phyloP scores from a whole-genome alignment of 2,113 vertebrate species.

The Ursus arctos region DNA sequence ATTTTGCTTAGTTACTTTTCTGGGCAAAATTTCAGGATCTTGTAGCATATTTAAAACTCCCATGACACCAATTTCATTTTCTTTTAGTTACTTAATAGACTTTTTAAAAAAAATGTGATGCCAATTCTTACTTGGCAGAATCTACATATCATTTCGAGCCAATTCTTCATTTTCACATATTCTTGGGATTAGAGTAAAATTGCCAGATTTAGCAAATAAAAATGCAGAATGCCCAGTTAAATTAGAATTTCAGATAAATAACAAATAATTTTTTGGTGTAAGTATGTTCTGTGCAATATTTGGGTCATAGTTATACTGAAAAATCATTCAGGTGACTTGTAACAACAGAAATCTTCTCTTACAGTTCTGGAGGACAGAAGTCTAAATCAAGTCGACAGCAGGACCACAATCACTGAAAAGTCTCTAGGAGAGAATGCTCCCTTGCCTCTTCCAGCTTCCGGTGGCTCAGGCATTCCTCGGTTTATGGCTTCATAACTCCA shows the following conservation, averaged over 20 bases:
- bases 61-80: conserved; percentile 8
- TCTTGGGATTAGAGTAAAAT: neutral
- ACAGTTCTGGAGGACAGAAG: neutral
- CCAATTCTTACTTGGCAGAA: conserved; percentile 2
- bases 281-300: neutral
- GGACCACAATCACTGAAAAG: neutral
- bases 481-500: neutral
- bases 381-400: neutral
- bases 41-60: conserved; percentile 20
- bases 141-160: neutral
- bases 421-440: neutral
- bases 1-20: conserved; percentile 24
- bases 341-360: neutral
- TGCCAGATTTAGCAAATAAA: conserved; percentile 30
- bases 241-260: conserved; percentile 18
- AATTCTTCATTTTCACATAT: neutral
- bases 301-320: neutral
- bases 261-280: neutral
- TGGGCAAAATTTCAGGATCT: conserved; percentile 39
- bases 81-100: conserved; percentile 5
- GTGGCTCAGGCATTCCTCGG: neutral
- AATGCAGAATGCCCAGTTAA: neutral
- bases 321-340: neutral
- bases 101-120: neutral
- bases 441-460: neutral